These are phyloP conservation scores for Rhingia rostrata DNA, from an alignment of 2,888 invertebrate genomes.

Conservation along the genomic window DNA sequence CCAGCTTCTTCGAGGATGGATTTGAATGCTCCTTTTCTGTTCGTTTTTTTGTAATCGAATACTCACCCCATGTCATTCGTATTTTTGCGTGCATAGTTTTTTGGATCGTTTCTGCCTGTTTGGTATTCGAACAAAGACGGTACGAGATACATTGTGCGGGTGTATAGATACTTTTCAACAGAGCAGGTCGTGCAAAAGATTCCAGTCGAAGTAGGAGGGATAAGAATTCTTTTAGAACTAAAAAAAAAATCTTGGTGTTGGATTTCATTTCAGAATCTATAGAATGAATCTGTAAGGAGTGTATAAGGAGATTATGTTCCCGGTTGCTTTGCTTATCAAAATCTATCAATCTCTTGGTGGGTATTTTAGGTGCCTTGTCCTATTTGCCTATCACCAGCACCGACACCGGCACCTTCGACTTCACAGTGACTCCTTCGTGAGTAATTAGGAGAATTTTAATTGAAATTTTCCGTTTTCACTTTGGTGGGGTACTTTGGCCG, in stretches of 20 bases:
- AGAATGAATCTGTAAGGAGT: constrained; percentile 16
- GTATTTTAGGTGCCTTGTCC: constrained; percentile 13
- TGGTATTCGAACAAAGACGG: constrained; percentile 15
- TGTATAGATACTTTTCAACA: constrained; percentile 26
- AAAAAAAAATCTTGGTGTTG: constrained; percentile 54
- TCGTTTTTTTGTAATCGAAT: constrained; percentile 57
- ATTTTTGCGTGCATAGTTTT: too few relatives aligned
- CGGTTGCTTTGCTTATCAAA: constrained; percentile 44
- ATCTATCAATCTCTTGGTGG: constrained; percentile 62
- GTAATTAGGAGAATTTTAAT: constrained; percentile 71
- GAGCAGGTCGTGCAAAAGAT: neutral
- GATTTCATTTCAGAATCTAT: constrained; percentile 61
- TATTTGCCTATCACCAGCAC: constrained; percentile 11
- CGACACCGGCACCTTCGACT: constrained; percentile 9
- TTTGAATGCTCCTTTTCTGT: neutral
- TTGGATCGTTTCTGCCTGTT: constrained; percentile 35
- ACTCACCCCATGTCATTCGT: constrained; percentile 43
- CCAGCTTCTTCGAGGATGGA: constrained; percentile 25
- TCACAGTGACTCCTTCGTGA: constrained; percentile 37
- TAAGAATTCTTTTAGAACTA: constrained; percentile 19
- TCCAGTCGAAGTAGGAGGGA: neutral
- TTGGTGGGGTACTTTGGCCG: constrained; percentile 34
- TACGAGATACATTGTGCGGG: constrained; percentile 27
- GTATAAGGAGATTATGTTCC: constrained; percentile 34
- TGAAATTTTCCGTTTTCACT: constrained; percentile 59